Percentiles rank a stretch among this genome's conserved stretches.
These are phyloP conservation scores for Gavia stellata DNA, from an alignment of 2,113 vertebrate species.

Conservation along the genomic window DNA sequence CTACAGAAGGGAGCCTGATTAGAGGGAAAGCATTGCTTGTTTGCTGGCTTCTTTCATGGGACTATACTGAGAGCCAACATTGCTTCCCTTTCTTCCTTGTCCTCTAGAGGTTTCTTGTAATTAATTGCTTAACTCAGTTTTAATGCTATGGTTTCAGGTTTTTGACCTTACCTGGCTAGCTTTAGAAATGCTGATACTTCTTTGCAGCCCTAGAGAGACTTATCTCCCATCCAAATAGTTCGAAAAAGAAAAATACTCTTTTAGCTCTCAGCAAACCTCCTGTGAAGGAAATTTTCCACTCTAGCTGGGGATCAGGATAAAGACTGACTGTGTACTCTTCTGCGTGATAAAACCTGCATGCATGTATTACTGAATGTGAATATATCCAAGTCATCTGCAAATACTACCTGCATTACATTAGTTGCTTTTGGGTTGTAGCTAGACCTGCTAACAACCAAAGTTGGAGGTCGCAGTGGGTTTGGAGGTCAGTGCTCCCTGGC, in stretches of 20 bases:
- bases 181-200: not conserved
- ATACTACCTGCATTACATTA: rapidly evolving
- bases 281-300: not conserved
- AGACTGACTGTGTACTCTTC: not conserved
- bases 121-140: not conserved
- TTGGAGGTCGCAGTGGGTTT: not conserved
- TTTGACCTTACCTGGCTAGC: not conserved
- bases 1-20: not conserved
- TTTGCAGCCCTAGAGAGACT: not conserved
- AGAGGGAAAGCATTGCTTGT: not conserved
- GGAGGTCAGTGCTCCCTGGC: not conserved
- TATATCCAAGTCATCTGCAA: not conserved
- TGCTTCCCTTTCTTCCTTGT: not conserved
- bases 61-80: not conserved
- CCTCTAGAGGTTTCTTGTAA: not conserved
- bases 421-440: not conserved
- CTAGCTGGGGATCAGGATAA: not conserved
- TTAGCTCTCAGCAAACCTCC: not conserved
- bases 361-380: rapidly evolving
- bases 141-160: not conserved
- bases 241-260: not conserved
- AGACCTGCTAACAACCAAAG: not conserved
- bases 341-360: not conserved
- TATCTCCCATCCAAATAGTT: not conserved
- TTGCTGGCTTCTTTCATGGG: not conserved